Conservation (phyloP, 2,113 vertebrate genomes). For the Hyla sarda region DNA sequence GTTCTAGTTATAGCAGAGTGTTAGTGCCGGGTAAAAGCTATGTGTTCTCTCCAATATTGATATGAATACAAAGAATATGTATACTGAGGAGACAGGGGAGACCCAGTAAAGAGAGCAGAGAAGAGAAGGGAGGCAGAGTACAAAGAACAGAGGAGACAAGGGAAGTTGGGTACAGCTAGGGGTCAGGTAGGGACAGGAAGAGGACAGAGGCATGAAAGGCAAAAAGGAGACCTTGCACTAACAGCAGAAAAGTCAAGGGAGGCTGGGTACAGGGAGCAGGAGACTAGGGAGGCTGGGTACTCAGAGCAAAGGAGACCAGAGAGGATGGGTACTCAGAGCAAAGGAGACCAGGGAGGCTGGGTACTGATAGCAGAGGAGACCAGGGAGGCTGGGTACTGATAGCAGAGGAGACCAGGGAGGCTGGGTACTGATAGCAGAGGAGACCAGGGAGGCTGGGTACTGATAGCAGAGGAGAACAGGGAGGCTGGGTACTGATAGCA, state of each 20-base stretch:
- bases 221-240: neutral
- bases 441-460: neutral
- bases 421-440: too few relatives aligned
- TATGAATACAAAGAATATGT: neutral
- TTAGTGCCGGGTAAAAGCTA: too few relatives aligned
- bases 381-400: neutral
- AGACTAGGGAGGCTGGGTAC: neutral
- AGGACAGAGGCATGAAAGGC: too few relatives aligned
- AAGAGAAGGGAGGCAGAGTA: neutral
- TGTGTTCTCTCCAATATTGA: too few relatives aligned
- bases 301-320: neutral
- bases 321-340: neutral
- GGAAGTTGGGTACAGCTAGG: neutral
- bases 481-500: too few relatives aligned
- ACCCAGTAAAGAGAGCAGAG: neutral
- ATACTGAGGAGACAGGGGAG: neutral
- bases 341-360: neutral
- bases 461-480: neutral
- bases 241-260: neutral
- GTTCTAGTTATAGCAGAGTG: too few relatives aligned
- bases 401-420: neutral
- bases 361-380: too few relatives aligned
- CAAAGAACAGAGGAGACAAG: neutral
- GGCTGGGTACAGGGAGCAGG: too few relatives aligned
- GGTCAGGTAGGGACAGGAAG: too few relatives aligned